Evolutionary conservation across 1,140 invertebrate genomes (phyloP).

Genomic region (Zaprionus gabonicus): DNA sequence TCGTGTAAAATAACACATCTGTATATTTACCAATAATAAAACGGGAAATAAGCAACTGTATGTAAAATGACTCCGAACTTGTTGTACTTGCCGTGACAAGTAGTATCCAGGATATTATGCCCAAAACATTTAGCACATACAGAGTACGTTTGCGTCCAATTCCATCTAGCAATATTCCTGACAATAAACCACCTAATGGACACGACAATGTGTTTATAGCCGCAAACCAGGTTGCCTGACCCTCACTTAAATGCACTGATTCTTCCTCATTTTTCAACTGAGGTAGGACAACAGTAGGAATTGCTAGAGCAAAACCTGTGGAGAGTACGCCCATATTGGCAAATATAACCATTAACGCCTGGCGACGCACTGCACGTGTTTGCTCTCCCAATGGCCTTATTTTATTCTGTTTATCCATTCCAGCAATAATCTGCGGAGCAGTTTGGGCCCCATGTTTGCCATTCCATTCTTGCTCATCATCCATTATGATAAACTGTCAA

Average conservation of each 20-base stretch:
- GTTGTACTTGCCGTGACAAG: conserved; percentile 60
- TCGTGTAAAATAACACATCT: too few species aligned
- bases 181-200: conserved; percentile 75
- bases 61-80: conserved; percentile 41
- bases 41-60: conserved; percentile 71
- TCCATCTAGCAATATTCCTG: conserved; percentile 66
- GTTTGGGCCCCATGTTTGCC: background rate
- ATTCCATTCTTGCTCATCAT: background rate
- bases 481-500: background rate
- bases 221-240: conserved; percentile 79
- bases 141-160: conserved; percentile 77
- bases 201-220: conserved; percentile 74
- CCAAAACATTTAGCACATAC: conserved; percentile 68
- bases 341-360: conserved; percentile 69
- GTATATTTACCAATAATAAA: conserved; percentile 67
- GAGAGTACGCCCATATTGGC: conserved; percentile 77
- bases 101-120: conserved; percentile 67
- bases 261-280: conserved; percentile 58
- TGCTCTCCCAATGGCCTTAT: conserved; percentile 71
- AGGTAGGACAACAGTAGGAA: conserved; percentile 68
- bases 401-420: conserved; percentile 47
- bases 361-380: conserved; percentile 60
- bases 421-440: conserved; percentile 52
- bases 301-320: conserved; percentile 65
- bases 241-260: conserved; percentile 44